Conservation (phyloP, 2,888 invertebrate genomes). For the Nephrotoma flavescens region DNA sequence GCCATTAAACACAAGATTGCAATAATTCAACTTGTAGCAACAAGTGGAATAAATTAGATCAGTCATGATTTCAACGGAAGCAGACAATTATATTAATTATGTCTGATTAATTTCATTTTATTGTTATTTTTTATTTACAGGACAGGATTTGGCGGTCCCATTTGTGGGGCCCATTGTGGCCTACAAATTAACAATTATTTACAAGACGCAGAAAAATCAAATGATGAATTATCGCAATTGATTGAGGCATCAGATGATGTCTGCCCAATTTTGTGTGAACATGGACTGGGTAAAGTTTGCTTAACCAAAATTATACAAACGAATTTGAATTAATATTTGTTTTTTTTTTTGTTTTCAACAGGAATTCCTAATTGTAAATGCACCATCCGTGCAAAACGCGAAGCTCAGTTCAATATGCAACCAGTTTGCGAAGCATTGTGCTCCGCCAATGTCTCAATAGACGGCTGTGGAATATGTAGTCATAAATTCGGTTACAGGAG, state of each 20-base stretch:
- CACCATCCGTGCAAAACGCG: slow-evolving; percentile 7
- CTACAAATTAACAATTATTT: not conserved
- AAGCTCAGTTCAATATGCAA: slow-evolving; percentile 1
- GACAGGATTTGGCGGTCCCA: slow-evolving; percentile 27
- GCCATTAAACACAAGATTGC: not conserved
- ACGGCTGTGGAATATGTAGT: slow-evolving; percentile 22
- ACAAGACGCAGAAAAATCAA: not conserved
- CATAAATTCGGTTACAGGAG: not conserved
- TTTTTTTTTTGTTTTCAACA: slow-evolving; percentile 9
- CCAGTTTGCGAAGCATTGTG: slow-evolving; percentile 24
- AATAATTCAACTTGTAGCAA: not conserved
- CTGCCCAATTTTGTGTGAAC: slow-evolving; percentile 44
- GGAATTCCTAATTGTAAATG: slow-evolving; percentile 19
- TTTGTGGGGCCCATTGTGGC: slow-evolving; percentile 17
- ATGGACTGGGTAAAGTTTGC: slow-evolving; percentile 35
- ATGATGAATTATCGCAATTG: not conserved
- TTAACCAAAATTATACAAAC: not conserved
- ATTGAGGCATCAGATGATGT: slow-evolving; percentile 24
- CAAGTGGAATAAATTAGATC: not conserved
- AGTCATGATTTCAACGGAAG: not conserved
- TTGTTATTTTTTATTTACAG: slow-evolving; percentile 17
- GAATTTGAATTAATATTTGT: not conserved
- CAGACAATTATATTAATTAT: not conserved
- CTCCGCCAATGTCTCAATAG: slow-evolving; percentile 18
- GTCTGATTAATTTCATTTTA: not conserved